Evolutionary conservation across 2,888 invertebrate species (phyloP).

Genomic region (Amiota communis): DNA sequence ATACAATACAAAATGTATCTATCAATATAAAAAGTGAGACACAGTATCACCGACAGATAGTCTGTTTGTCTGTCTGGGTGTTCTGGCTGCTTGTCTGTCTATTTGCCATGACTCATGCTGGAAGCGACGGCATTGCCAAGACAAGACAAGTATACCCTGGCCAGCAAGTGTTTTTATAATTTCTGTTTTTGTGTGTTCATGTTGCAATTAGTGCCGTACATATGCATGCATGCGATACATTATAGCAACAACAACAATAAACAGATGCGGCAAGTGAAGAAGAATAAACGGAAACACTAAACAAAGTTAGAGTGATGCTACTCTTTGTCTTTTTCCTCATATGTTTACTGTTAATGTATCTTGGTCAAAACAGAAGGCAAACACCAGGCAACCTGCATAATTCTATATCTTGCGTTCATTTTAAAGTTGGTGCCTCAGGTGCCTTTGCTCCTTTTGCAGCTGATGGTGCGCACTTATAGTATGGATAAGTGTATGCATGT

Average conservation of each 20-base stretch:
- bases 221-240: slow-evolving; percentile 15
- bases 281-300: slow-evolving; percentile 13
- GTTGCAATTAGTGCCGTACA: slow-evolving; percentile 26
- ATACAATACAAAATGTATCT: too few species aligned
- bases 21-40: too few species aligned
- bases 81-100: background rate
- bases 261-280: slow-evolving; percentile 5
- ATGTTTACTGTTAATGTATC: background rate
- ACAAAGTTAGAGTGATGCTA: slow-evolving; percentile 3
- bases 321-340: background rate
- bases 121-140: background rate
- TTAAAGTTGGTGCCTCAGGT: slow-evolving; percentile 19
- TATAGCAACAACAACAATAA: background rate
- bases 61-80: slow-evolving; percentile 8
- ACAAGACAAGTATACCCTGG: background rate
- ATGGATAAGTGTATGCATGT: too few species aligned
- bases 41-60: background rate
- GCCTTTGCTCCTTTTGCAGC: slow-evolving; percentile 21
- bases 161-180: slow-evolving; percentile 22
- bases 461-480: background rate
- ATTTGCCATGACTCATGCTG: slow-evolving; percentile 16
- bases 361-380: slow-evolving; percentile 17
- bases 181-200: slow-evolving; percentile 14
- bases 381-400: slow-evolving; percentile 21
- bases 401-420: slow-evolving; percentile 19